Evolutionary conservation across 2,113 vertebrate species (phyloP).

Genomic region (Scomber colias): DNA sequence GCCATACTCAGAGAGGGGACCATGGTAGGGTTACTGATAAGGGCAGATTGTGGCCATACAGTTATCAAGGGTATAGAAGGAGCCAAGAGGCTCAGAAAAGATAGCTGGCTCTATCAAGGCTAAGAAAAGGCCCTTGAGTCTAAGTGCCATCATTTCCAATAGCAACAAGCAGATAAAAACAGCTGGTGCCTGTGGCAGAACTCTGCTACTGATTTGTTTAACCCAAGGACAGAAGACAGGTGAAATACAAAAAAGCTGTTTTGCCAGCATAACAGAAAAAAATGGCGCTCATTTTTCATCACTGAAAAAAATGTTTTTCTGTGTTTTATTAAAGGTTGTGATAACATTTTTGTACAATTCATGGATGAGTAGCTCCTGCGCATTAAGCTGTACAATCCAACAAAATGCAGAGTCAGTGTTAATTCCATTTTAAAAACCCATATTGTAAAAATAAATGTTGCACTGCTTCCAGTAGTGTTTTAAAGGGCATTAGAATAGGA

Average conservation of each 20-base stretch:
- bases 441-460: neutral
- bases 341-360: neutral
- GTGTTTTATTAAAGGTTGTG: neutral
- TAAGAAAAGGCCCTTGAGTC: slow-evolving; percentile 67
- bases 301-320: neutral
- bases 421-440: slow-evolving; percentile 4
- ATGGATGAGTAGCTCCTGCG: slow-evolving; percentile 1
- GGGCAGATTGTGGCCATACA: slow-evolving; percentile 65
- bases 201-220: slow-evolving; percentile 67
- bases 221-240: slow-evolving; percentile 66
- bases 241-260: slow-evolving; percentile 42
- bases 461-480: neutral
- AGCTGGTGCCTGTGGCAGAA: slow-evolving; percentile 65
- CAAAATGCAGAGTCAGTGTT: slow-evolving; percentile 7
- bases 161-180: slow-evolving; percentile 73
- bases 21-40: slow-evolving; percentile 60
- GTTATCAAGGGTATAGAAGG: slow-evolving; percentile 60
- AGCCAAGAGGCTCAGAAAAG: slow-evolving; percentile 64
- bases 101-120: slow-evolving; percentile 68
- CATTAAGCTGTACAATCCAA: slow-evolving; percentile 1
- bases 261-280: slow-evolving; percentile 47
- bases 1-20: slow-evolving; percentile 45
- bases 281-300: slow-evolving; percentile 15
- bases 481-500: slow-evolving; percentile 23
- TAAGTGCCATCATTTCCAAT: slow-evolving; percentile 71